These are phyloP conservation scores for Irena cyanogastra DNA, from an alignment of 2,113 vertebrate genomes.

Conservation along the genomic window DNA sequence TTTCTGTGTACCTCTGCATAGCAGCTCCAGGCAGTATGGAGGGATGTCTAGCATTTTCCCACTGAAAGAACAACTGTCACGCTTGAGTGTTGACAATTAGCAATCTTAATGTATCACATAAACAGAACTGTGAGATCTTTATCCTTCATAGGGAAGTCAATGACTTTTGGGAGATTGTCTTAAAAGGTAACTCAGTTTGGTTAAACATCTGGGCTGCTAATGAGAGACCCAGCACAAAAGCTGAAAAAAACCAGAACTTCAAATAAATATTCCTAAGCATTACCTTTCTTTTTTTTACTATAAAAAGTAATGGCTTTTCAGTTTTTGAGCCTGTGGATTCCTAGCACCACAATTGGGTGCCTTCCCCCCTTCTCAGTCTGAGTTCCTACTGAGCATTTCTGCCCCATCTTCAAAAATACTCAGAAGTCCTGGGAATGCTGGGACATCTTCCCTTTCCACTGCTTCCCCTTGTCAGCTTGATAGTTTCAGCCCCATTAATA, in stretches of 20 bases:
- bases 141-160: background rate
- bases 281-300: background rate
- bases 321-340: background rate
- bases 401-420: background rate
- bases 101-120: background rate
- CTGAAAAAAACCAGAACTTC: background rate
- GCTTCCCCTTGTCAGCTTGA: background rate
- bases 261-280: background rate
- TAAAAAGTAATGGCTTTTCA: background rate
- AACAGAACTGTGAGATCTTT: background rate
- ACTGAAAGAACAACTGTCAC: background rate
- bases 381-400: background rate
- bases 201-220: background rate
- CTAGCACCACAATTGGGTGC: background rate
- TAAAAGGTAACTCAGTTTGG: background rate
- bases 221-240: background rate
- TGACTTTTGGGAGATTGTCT: background rate
- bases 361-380: background rate
- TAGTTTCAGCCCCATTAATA: background rate
- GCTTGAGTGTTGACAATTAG: background rate
- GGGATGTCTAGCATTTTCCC: background rate
- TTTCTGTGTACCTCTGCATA: background rate
- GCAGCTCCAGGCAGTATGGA: background rate
- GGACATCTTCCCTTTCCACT: background rate
- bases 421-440: background rate